These are phyloP conservation scores for Gortyna flavago DNA, from an alignment of 2,888 invertebrate species.

Conservation along the genomic window DNA sequence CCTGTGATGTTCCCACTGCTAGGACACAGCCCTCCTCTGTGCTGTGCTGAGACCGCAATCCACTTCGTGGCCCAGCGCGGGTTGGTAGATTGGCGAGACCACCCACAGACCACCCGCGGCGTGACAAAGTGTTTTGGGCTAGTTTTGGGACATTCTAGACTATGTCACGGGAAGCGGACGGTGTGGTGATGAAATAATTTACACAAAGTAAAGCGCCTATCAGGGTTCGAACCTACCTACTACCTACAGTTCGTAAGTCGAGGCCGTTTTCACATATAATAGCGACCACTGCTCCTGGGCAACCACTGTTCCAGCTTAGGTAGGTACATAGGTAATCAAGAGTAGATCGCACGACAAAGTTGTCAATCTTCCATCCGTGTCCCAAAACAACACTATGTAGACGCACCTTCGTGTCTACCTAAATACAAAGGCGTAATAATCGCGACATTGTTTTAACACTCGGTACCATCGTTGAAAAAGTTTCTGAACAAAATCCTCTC, in stretches of 20 bases:
- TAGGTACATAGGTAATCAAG: neutral
- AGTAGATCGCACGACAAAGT: neutral
- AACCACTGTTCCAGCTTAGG: neutral
- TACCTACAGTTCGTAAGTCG: neutral
- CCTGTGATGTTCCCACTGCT: too few relatives aligned
- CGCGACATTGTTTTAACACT: constrained; percentile 1
- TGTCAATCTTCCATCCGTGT: too few relatives aligned
- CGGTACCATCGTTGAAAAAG: constrained; percentile 25
- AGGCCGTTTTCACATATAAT: too few relatives aligned
- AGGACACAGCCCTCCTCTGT: too few relatives aligned
- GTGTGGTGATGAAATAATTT: neutral
- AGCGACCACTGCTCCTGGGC: neutral
- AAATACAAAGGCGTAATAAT: constrained; percentile 27
- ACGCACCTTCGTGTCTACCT: neutral
- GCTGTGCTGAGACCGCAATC: neutral
- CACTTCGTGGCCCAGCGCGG: neutral
- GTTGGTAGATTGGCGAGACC: too few relatives aligned
- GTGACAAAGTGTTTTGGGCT: too few relatives aligned
- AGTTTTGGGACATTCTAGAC: too few relatives aligned
- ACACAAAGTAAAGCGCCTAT: neutral
- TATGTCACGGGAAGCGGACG: too few relatives aligned
- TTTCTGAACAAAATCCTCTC: constrained; percentile 33
- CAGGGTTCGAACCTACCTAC: neutral
- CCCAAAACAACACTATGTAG: constrained; percentile 1
- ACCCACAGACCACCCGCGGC: too few relatives aligned